Conservation (phyloP, 2,797 vertebrate species). For the Mallotus villosus region DNA sequence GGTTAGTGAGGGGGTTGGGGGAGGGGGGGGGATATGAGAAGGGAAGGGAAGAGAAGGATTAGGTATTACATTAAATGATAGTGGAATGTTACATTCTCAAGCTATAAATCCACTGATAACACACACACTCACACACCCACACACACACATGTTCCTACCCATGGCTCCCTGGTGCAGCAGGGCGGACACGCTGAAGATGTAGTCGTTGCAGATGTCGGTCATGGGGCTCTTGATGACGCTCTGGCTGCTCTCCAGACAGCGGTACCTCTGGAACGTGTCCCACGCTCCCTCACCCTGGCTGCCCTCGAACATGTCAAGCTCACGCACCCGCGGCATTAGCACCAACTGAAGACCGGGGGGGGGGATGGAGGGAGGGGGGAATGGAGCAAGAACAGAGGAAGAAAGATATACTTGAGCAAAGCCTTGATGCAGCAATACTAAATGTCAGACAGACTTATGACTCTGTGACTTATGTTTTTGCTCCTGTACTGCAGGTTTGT, state of each 20-base stretch:
- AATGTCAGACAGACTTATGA: neutral
- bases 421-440: neutral
- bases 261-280: conserved; percentile 95
- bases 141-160: conserved; percentile 63
- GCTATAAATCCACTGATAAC: neutral
- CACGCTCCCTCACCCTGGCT: conserved; percentile 80
- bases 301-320: conserved; percentile 88
- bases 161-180: conserved; percentile 88
- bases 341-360: conserved; percentile 76
- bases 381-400: neutral
- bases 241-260: conserved; percentile 93
- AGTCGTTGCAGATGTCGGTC: conserved; percentile 90
- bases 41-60: neutral
- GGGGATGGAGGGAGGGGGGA: neutral
- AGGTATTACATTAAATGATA: neutral
- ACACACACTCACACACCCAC: neutral
- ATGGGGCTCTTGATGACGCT: conserved; percentile 91
- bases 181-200: conserved; percentile 93
- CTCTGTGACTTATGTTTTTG: neutral
- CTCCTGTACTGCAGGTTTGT: neutral
- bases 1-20: too few relatives aligned
- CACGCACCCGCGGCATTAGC: conserved; percentile 89
- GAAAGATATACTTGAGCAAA: neutral
- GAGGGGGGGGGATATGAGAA: neutral
- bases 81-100: neutral